phyloP scores from a whole-genome alignment of 2,797 vertebrate genomes.

The Pygocentrus nattereri region DNA sequence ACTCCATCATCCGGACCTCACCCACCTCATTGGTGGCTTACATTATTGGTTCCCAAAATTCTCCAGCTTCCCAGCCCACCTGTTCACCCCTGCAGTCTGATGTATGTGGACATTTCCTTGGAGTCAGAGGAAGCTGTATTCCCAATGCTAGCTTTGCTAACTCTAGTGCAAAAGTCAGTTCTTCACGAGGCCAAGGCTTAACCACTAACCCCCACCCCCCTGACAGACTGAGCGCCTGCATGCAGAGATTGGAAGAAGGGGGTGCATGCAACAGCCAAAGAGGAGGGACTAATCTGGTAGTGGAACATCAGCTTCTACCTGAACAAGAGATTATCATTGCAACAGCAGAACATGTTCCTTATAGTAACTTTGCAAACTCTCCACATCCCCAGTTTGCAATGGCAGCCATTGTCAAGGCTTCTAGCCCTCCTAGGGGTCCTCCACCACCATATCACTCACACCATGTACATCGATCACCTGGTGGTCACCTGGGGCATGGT shows the following conservation, averaged over 20 bases:
- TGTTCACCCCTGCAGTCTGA: conserved; percentile 87
- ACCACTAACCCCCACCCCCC: conserved; percentile 61
- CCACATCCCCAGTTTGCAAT: conserved; percentile 62
- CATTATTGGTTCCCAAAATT: conserved; percentile 88
- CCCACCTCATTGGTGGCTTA: conserved; percentile 95
- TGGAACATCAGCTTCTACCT: conserved; percentile 82
- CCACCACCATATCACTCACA: conserved; percentile 92
- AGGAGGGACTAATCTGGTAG: conserved; percentile 83
- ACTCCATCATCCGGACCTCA: conserved; percentile 93
- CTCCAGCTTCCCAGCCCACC: conserved; percentile 79
- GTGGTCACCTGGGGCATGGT: conserved; percentile 45
- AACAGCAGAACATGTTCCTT: conserved; percentile 71
- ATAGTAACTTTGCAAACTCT: conserved; percentile 69
- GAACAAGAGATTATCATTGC: conserved; percentile 62
- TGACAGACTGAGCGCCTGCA: conserved; percentile 70
- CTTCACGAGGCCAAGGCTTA: conserved; percentile 65
- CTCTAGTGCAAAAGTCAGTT: conserved; percentile 65
- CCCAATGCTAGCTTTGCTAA: conserved; percentile 74
- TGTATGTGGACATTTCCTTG: conserved; percentile 93
- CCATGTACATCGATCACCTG: conserved; percentile 69
- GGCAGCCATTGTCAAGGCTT: conserved; percentile 61
- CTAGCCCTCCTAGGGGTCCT: conserved; percentile 79
- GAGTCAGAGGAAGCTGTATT: conserved; percentile 90
- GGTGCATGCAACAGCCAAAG: conserved; percentile 77
- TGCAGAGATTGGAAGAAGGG: conserved; percentile 85